These are phyloP conservation scores for Empidonax alnorum DNA, from an alignment of 2,113 vertebrate genomes.

Conservation along the genomic window DNA sequence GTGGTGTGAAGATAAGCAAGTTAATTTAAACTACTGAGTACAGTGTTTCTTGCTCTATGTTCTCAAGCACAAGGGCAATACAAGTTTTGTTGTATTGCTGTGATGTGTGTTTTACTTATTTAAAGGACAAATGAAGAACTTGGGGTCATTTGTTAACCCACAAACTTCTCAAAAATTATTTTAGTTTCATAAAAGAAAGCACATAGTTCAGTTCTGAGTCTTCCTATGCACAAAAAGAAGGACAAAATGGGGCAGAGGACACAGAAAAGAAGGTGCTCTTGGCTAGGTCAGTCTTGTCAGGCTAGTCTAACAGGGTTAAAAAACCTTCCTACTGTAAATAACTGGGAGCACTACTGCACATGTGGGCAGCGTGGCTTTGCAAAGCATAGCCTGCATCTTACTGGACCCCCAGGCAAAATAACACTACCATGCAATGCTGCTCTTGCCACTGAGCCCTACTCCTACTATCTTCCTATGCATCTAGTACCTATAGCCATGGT, in stretches of 20 bases:
- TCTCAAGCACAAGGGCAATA: background rate
- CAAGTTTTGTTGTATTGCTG: background rate
- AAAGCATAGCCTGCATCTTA: background rate
- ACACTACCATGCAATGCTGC: background rate
- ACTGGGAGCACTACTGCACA: background rate
- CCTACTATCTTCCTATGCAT: background rate
- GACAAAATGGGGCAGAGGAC: background rate
- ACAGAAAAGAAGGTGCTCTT: background rate
- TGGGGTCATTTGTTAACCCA: background rate
- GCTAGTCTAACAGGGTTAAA: background rate
- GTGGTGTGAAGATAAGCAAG: conserved; percentile 17
- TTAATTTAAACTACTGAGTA: background rate
- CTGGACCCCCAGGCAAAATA: background rate
- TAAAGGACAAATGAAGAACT: background rate
- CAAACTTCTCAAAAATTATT: background rate
- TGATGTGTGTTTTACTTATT: background rate
- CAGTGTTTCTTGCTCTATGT: background rate
- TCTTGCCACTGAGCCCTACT: background rate
- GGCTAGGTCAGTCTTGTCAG: background rate
- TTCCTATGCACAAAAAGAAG: background rate
- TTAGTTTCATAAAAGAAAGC: background rate
- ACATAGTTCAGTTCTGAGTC: background rate
- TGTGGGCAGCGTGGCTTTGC: background rate
- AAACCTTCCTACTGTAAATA: background rate
- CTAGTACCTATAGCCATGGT: background rate